Percentiles rank a stretch among this genome's conserved stretches.
These are phyloP conservation scores for Hyposoter dolosus DNA, from an alignment of 2,888 invertebrate species.

Conservation along the genomic window DNA sequence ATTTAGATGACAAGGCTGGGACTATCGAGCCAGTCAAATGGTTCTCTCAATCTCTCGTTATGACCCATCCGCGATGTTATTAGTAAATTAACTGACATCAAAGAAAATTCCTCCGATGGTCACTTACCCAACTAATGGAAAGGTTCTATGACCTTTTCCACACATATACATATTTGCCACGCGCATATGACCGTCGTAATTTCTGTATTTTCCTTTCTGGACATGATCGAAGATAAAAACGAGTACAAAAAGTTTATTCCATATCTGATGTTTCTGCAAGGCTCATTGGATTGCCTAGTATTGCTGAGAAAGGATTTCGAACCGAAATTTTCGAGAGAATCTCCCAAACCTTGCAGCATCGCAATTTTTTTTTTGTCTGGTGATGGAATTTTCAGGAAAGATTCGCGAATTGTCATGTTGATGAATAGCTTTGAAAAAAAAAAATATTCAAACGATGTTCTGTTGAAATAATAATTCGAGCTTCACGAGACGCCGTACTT, in stretches of 20 bases:
- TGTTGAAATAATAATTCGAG: slow-evolving; percentile 32
- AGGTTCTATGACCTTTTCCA: slow-evolving; percentile 66
- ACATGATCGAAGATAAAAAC: slow-evolving; percentile 37
- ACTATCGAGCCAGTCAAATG: slow-evolving; percentile 29
- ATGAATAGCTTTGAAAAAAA: background rate
- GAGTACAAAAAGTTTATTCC: slow-evolving; percentile 23
- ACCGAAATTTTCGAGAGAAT: background rate
- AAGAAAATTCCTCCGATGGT: slow-evolving; percentile 83
- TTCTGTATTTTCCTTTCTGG: slow-evolving; percentile 28
- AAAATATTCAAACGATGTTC: background rate
- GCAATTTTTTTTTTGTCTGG: background rate
- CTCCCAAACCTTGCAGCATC: background rate
- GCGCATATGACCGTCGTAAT: slow-evolving; percentile 9
- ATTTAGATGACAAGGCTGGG: slow-evolving; percentile 81
- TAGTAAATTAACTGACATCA: slow-evolving; percentile 85
- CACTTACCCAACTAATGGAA: slow-evolving; percentile 82
- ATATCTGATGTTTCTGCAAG: background rate
- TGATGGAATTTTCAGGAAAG: background rate
- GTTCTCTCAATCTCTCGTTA: slow-evolving; percentile 58
- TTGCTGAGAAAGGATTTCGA: background rate
- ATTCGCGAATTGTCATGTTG: background rate
- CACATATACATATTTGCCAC: slow-evolving; percentile 14
- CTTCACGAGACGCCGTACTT: background rate
- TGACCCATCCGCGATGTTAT: slow-evolving; percentile 80
- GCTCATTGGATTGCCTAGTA: background rate